Conservation (phyloP, 2,113 vertebrate species). For the Sterna hirundo region DNA sequence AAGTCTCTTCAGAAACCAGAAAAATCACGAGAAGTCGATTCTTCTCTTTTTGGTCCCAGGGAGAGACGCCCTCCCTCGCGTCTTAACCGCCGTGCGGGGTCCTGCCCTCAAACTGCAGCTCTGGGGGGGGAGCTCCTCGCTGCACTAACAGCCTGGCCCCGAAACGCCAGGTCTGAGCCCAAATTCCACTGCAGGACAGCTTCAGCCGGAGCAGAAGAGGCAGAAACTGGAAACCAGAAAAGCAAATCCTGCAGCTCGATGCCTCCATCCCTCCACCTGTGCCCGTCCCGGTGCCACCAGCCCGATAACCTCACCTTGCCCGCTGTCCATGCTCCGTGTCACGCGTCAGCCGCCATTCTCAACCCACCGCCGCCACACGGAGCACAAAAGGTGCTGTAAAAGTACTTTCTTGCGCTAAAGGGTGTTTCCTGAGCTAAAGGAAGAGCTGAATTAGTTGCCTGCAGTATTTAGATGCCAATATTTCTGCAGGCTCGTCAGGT, state of each 20-base stretch:
- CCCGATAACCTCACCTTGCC: accelerated
- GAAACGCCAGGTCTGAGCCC: background rate
- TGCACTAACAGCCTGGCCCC: background rate
- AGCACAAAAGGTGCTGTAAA: background rate
- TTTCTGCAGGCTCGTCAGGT: background rate
- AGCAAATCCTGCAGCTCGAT: background rate
- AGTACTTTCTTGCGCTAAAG: background rate
- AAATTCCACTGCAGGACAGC: accelerated
- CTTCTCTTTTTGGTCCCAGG: background rate
- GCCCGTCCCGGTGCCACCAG: accelerated
- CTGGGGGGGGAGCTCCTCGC: background rate
- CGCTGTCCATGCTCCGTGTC: accelerated
- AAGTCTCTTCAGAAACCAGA: background rate
- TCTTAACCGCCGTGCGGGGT: accelerated
- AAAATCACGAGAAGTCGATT: background rate
- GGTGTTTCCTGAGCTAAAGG: background rate
- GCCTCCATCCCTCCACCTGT: background rate
- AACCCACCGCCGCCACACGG: background rate
- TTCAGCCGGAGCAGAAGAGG: background rate
- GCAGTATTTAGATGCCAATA: background rate
- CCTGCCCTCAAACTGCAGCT: background rate
- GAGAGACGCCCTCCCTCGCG: accelerated
- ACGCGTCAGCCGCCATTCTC: accelerated
- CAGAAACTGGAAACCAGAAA: background rate
- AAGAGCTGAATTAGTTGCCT: background rate